Base-by-base conservation (phyloP, 1,140 invertebrate genomes). In the Cylas formicarius region DNA sequence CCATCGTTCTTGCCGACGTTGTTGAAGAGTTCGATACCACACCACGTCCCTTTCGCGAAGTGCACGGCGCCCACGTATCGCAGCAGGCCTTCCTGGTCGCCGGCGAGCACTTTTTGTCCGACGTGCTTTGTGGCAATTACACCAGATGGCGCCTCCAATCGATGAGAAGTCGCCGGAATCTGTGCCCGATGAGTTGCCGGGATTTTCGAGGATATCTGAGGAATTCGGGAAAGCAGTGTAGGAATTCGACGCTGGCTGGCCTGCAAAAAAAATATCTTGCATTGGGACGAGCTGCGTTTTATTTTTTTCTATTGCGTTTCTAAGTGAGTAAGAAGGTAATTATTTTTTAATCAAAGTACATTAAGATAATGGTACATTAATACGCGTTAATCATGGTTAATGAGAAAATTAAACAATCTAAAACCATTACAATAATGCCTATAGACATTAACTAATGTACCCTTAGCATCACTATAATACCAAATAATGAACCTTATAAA, bases 1-100 rank as follows among this genome's bases (percentile, higher is more conserved):
- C 80, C 80, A 61, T 81, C 77, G 65, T 80, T 75, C 52, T 75
- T 76, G 9, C 77, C 78, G 21, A 67, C 56, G n/a, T 71, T 65
- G n/a, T 67, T 63, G 40, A 70, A 67, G 20, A 80, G 56, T 60
- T 82, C 78, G 10, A 82, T 65, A 7, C 79, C 79, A 48, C 76
- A 79, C 77, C 77, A 81, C 4, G 71, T 57, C 8, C 76, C 79
- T 22, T 71, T 65, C 4, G 72, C 71, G 52, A 77, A 76, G 41
- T 73, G 63, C 14, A 77, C 73, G 9, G 60, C 60, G 2, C 80
- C 80, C 11, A 78, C 61, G 53, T 69, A 82, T 3, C 70, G 61
- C 20, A 81, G 63, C 10, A 69, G 66, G 4, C 80, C 80, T 18
- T 60, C 54, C 51, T 67, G 67, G 3, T 65, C 65, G 0, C 53